phyloP scores from a whole-genome alignment of 2,888 invertebrate genomes.

The Athalia cordata region DNA sequence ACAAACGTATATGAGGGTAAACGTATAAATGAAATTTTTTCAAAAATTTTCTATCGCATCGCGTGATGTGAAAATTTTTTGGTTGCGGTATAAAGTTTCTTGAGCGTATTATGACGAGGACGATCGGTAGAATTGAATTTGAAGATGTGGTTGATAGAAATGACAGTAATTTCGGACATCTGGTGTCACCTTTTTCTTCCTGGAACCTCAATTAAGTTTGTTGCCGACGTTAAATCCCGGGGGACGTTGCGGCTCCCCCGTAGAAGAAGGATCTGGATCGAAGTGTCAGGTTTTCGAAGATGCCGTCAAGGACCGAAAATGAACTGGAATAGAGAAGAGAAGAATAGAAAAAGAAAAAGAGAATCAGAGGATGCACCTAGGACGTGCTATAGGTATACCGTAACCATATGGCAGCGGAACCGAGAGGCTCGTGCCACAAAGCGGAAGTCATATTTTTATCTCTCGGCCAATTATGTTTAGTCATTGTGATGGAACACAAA shows the following conservation, averaged over 20 bases:
- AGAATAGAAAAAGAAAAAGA: background rate
- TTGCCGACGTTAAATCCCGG: conserved; percentile 25
- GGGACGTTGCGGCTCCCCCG: background rate
- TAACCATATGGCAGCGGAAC: conserved; percentile 47
- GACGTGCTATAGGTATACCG: background rate
- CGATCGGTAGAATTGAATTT: conserved; percentile 13
- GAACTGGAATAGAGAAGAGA: too few species aligned
- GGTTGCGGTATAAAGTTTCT: background rate
- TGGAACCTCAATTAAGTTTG: conserved; percentile 38
- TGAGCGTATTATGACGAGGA: background rate
- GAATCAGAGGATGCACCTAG: conserved; percentile 14
- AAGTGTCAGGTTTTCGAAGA: conserved; percentile 34
- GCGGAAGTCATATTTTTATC: conserved; percentile 49
- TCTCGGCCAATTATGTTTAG: conserved; percentile 46
- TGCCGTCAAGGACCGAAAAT: conserved; percentile 16
- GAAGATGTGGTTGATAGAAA: conserved; percentile 21
- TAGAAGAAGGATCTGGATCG: conserved; percentile 2
- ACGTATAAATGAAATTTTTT: background rate
- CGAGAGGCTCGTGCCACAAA: conserved; percentile 46
- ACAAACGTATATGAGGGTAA: too few species aligned
- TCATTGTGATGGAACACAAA: conserved; percentile 45
- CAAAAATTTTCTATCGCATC: background rate
- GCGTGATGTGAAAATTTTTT: background rate
- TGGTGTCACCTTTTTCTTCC: conserved; percentile 46
- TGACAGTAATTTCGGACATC: conserved; percentile 43